Evolutionary conservation across 2,797 vertebrate genomes (phyloP), one percentile per base, ranked within the genome.

Genomic region (Sus cebifrons): DNA sequence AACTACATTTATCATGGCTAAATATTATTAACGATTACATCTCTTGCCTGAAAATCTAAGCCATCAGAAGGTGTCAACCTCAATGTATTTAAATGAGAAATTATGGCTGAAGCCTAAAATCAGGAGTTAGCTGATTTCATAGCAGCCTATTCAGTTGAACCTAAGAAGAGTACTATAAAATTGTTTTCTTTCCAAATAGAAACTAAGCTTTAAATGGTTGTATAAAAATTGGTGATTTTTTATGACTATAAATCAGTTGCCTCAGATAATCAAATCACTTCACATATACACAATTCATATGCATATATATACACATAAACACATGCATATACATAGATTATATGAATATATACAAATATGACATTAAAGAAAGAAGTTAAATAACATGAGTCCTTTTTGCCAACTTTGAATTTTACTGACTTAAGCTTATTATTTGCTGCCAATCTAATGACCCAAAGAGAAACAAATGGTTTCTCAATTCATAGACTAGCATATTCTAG

Each of bases 1-100:
- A 96, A 75, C 18, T 71, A 75, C 25, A 94, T 77, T 77, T 78
- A 89, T 95, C 77, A 94, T 65, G 12, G 49, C 64, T 87, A 95
- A 92, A 91, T 56, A 75, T 67, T 84, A 86, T 83, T 89, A 89
- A 82, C 44, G 86, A 68, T 71, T 73, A 71, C 36, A 81, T 11
- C 32, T 86, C 49, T 21, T 87, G n/a, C 62, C 40, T 89, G n/a
- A 92, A 89, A 82, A 83, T 40, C 52, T 94, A 36, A 13, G 23
- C 25, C 58, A 74, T 85, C 7, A 75, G 15, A 85, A 95, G 73
- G 60, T 75, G 52, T 91, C 70, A 92, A 91, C 18, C 25, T 64
- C 20, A 65, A 29, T 49, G 25, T 56, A 40, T 68, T 73, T 92
- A 71, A 49, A 20, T 92, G 85, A 95, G 44, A 85, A 94, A 65